Evolutionary conservation across 2,797 vertebrate genomes (phyloP).

Genomic region (Squalus acanthias): DNA sequence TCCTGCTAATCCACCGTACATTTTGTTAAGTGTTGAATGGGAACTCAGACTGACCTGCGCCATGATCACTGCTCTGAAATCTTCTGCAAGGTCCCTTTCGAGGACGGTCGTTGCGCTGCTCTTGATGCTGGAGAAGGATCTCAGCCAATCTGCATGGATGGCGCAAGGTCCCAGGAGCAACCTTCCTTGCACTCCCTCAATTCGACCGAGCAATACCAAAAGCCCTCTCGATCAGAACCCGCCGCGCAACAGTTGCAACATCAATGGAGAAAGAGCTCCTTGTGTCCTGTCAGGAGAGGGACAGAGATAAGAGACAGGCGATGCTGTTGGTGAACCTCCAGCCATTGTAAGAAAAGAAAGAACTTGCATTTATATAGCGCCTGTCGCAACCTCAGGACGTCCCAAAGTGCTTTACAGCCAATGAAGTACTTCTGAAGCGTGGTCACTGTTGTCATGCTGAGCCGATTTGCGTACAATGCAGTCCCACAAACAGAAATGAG

Average conservation of each 20-base stretch:
- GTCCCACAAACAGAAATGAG: not conserved
- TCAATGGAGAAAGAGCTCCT: not conserved
- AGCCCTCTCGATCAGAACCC: not conserved
- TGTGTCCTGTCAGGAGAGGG: not conserved
- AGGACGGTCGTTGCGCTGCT: not conserved
- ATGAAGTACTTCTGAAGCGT: not conserved
- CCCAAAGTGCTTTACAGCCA: not conserved
- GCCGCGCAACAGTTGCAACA: not conserved
- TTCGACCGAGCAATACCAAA: too few species aligned
- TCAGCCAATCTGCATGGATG: not conserved
- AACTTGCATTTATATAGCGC: not conserved
- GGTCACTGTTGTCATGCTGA: not conserved
- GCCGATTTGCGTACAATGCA: not conserved
- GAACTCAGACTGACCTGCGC: not conserved
- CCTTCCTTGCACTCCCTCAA: not conserved
- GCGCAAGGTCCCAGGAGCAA: not conserved
- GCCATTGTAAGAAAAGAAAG: not conserved
- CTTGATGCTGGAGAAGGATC: not conserved
- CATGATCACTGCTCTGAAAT: not conserved
- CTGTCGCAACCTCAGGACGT: not conserved
- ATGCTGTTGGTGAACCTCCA: not conserved
- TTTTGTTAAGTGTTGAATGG: not conserved
- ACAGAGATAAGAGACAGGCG: not conserved
- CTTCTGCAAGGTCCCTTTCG: not conserved
- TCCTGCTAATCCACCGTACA: too few species aligned